A percentile compares a stretch with the other conserved stretches of the same genome.
These are phyloP conservation scores for Heliconius melpomene DNA, from an alignment of 1,140 invertebrate genomes.

Conservation along the genomic window DNA sequence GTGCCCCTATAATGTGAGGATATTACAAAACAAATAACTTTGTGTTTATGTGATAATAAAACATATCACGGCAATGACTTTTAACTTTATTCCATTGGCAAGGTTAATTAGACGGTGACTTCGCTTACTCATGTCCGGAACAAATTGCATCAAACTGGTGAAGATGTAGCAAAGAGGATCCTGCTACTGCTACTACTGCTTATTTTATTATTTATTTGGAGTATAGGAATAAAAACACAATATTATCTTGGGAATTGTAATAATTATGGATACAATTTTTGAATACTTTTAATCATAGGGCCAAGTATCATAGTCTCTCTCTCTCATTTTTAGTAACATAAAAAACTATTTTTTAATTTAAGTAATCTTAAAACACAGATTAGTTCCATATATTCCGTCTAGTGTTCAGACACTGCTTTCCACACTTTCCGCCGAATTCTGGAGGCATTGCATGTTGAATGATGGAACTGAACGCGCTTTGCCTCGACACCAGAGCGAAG, in stretches of 20 bases:
- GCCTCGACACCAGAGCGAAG: too few species aligned
- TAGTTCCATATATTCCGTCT: background rate
- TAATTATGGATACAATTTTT: too few species aligned
- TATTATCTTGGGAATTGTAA: background rate
- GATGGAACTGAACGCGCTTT: too few species aligned
- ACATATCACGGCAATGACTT: conserved; percentile 7
- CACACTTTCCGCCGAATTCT: too few species aligned
- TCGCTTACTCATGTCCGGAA: background rate
- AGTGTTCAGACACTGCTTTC: too few species aligned
- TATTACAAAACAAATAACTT: background rate
- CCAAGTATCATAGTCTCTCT: too few species aligned
- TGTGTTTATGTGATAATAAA: background rate
- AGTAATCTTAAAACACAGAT: background rate
- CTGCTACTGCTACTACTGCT: background rate
- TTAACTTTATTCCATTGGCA: conserved; percentile 9
- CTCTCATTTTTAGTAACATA: too few species aligned
- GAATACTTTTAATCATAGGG: too few species aligned
- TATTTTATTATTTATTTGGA: background rate
- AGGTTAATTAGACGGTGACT: conserved; percentile 10
- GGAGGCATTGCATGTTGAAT: too few species aligned
- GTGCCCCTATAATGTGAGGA: conserved; percentile 3
- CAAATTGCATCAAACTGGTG: background rate
- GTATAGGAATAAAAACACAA: background rate
- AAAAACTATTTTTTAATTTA: too few species aligned
- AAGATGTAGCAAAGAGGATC: background rate